Base-by-base conservation (phyloP, 2,797 vertebrate genomes). In the Lepidocolaptes lacrymiger region DNA sequence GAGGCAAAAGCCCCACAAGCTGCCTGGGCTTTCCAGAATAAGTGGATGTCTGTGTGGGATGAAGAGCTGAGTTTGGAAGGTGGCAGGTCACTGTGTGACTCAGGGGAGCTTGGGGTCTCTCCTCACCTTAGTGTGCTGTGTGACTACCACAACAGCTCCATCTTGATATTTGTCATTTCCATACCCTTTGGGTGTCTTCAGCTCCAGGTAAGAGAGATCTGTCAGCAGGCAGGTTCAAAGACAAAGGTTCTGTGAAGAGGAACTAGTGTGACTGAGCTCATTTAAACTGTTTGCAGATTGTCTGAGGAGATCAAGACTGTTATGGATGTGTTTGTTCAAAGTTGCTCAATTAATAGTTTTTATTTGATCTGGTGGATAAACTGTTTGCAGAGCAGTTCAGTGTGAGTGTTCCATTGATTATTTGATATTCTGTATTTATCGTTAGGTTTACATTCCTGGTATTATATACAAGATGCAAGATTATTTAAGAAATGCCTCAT, bases 261-360 rank as follows among this genome's bases (percentile, higher is more conserved):
- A 92, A 6, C 58, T 62, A 4, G 46, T 46, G 85, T 75, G 73
- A 75, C 88, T 86, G 94, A 95, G 92, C 93, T 96, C 88, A 84
- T 96, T 94, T 91, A 88, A 93, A 86, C 62, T 96, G 89, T 96
- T 95, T 96, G 94, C 91, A 91, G 91, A 87, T 93, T 94, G 93
- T 92, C 93, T 85, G 85, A 90, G 73, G 85, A 96, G 92, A 95
- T 96, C 91, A 92, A 78, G 92, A 95, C 59, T 78, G 89, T 95
- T 97, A 95, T 82, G 85, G 94, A 97, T 94, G 85, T 96, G 92
- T 96, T 96, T 96, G 94, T 90, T 95, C 93, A 92, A 91, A 96
- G 69, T 93, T 95, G 85, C 89, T 96, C 95, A 95, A 95, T 96
- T 93, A 97, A 96, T 96, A 96, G 91, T 91, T 96, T 96, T 95